Base-by-base conservation (phyloP, 2,888 invertebrate species). In the Aphelenchoides bicaudatus region DNA sequence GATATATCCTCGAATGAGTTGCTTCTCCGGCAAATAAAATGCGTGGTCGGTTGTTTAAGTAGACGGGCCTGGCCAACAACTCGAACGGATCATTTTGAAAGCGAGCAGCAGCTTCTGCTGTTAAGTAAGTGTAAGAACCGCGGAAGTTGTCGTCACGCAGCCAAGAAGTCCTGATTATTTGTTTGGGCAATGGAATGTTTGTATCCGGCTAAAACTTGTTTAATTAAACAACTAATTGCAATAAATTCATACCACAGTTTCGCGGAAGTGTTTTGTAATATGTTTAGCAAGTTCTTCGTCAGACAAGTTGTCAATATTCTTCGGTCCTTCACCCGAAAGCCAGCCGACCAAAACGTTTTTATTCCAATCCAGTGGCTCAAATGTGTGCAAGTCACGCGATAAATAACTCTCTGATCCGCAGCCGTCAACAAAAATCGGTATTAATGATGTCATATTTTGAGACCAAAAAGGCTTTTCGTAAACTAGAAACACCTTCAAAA, bases 21-120 rank as follows among this genome's bases (percentile, higher is more conserved):
- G 73, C 74, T 56, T 74, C 74, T 54, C 74, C 74, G 6, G 74
- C 74, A 52, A 74, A 74, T 23, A 72, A 50, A 29, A 74, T 58
- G 39, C 68, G 53, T 13, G 67, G 66, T 47, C 60, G 54, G 19
- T 67, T 58, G 23, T 63, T 61, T 0, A 58, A 43, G 52, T 67
- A 68, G 13, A 74, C 62, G 1, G 74, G 74, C n/a, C 67, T 64
- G 3, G 70, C 64, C 21, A 74, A 57, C 21, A 59, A 28, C 5
- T 46, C 39, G 16, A 56, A 50, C 1, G 56, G 50, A 16, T 66
- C 61, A 19, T 59, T 39, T 10, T 48, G 23, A 10, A 62, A 38
- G n/a, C n/a, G n/a, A 10, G 39, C n/a, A 16, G 49, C 30, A 4
- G 67, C 57, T 54, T 69, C 46, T 6, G 66, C 52, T 5, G 62